Evolutionary conservation across 2,888 invertebrate species (phyloP), one percentile per base, ranked within the genome.

Genomic region (Hirtodrosophila trivittata): DNA sequence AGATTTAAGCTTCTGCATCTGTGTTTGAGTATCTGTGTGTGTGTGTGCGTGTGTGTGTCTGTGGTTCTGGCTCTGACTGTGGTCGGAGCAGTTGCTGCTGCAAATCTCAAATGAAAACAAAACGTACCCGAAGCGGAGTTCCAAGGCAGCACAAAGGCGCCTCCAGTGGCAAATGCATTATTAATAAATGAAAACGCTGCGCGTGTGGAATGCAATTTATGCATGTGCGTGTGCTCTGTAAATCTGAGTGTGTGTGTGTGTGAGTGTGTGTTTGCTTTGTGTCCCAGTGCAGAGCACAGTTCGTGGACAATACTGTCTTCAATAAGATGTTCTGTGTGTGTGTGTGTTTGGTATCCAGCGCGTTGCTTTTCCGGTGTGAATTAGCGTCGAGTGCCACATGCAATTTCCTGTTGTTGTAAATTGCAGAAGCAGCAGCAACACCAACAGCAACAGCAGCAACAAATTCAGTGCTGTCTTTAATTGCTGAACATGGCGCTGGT

Each of bases 401-500:
- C 77, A 84, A 84, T 84, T 80, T 84, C 80, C 85, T 83, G 81
- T 71, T 84, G 68, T 65, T 83, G 80, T 75, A 78, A 82, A 75
- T 83, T 71, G 67, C 67, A 74, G 60, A 10, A 14, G 49, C 39
- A 33, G 28, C 25, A 13, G 33, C 42, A 42, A 25, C 46, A 16
- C 13, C 51, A 28, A 32, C 41, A 33, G 9, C 49, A 43, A 5
- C 35, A 38, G 10, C 33, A 45, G 45, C 30, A 25, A 6, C 33
- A 33, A n/a, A 30, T 42, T 33, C 28, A 28, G 39, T 16, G 55
- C 63, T 75, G 78, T 49, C 76, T 80, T 77, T 78, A 81, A 84
- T 85, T 78, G 67, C 62, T 26, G 28, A 52, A 66, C 51, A 51
- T 35, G 60, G 25, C 39, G 47, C 46, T 51, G 46, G 58, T 64